A percentile compares a stretch with the other conserved stretches of the same genome.
Evolutionary conservation across 2,797 vertebrate genomes (phyloP).

Genomic region (Micrastur ruficollis): DNA sequence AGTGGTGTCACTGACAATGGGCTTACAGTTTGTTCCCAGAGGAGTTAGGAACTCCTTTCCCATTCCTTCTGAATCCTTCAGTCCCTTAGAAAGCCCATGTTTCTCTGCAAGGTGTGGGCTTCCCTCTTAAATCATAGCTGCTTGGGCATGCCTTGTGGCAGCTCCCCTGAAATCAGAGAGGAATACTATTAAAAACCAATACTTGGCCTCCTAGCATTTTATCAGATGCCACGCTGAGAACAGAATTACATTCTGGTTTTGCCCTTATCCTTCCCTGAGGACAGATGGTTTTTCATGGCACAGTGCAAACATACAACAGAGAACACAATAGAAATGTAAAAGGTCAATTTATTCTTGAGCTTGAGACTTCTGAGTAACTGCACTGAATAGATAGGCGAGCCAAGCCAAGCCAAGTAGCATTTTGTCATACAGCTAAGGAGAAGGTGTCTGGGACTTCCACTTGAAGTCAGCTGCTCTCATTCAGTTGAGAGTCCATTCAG

Average conservation of each 20-base stretch:
- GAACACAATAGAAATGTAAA: not conserved
- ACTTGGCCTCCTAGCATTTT: not conserved
- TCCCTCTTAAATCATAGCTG: not conserved
- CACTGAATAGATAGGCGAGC: not conserved
- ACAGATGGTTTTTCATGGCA: not conserved
- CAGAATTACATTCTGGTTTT: not conserved
- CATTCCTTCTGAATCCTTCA: not conserved
- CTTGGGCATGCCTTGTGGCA: not conserved
- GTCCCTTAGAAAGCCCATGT: not conserved
- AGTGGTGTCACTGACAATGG: not conserved
- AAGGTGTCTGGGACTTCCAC: not conserved
- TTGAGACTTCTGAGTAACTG: not conserved
- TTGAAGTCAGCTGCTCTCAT: not conserved
- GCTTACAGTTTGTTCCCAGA: not conserved
- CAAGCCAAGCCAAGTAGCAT: not conserved
- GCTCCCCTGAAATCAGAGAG: not conserved
- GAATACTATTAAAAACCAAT: not conserved
- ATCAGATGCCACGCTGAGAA: fast-evolving
- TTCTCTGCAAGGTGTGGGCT: not conserved
- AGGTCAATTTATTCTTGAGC: not conserved
- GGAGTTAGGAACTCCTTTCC: not conserved
- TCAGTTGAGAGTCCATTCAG: not conserved
- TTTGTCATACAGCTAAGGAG: not conserved
- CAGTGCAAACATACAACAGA: not conserved
- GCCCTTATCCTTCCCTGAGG: not conserved